Evolutionary conservation across 2,888 invertebrate species (phyloP), one percentile per base, ranked within the genome.

Genomic region (Hypercompe scribonia): DNA sequence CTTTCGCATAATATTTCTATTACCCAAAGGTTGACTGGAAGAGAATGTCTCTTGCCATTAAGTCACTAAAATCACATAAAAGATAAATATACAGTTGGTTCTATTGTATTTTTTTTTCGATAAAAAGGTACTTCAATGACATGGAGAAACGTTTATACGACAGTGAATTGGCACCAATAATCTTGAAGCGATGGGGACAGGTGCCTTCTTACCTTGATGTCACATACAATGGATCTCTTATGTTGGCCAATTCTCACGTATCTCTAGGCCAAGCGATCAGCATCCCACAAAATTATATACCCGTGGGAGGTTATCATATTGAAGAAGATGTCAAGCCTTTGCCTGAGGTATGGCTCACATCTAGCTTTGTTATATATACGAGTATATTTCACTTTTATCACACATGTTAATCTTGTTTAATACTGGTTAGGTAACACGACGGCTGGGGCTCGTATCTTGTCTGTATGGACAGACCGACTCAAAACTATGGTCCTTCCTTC

Each of bases 301-400:
- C 68, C 3, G 71, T 83, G 42, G 82, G 78, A 33, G 84, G 84
- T 18, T 79, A 75, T 28, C 80, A 83, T 66, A 77, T 83, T 42
- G 77, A 80, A 18, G 72, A 65, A 5, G 71, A 74, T 2, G 64
- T 71, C 4, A 76, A 80, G 42, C 75, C 78, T 39, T 83, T 91
- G 80, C 85, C 90, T 15, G 79, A 83, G 66, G 81, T 82, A 75
- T 4, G 33, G n/a, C n/a, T n/a, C n/a, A n/a, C n/a, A n/a, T n/a
- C n/a, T n/a, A n/a, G n/a, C n/a, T n/a, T n/a, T n/a, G n/a, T n/a
- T n/a, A n/a, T n/a, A n/a, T n/a, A n/a, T n/a, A n/a, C n/a, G n/a
- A n/a, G n/a, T n/a, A n/a, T n/a, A n/a, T n/a, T n/a, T n/a, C n/a
- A n/a, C n/a, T n/a, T n/a, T n/a, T n/a, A n/a, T n/a, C n/a, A n/a